Evolutionary conservation across 1,140 invertebrate genomes (phyloP).

Genomic region (Drosophila pseudoobscura): DNA sequence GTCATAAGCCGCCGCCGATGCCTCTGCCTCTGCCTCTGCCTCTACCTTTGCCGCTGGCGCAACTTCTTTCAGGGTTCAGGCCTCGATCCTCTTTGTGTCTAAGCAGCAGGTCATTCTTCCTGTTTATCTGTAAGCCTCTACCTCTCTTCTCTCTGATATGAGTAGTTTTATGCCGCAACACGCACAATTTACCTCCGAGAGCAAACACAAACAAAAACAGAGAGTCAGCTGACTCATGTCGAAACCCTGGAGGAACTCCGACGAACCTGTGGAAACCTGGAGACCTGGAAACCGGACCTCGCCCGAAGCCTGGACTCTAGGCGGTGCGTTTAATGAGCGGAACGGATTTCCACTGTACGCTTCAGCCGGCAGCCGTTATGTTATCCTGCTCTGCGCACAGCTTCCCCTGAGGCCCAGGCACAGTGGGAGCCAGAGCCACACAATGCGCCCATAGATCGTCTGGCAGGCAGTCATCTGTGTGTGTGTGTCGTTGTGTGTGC

Average conservation of each 20-base stretch:
- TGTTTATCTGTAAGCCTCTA: conserved; percentile 57
- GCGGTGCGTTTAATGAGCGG: conserved; percentile 80
- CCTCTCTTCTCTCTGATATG: conserved; percentile 17
- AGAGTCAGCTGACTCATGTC: conserved; percentile 78
- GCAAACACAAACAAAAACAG: conserved; percentile 61
- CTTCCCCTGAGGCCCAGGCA: conserved; percentile 54
- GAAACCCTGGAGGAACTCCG: conserved; percentile 24
- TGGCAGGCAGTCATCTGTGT: conserved; percentile 13
- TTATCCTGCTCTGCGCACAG: conserved; percentile 55
- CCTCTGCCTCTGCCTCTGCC: not conserved
- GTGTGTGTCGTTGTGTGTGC: conserved; percentile 23
- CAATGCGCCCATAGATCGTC: conserved; percentile 43
- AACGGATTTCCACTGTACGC: conserved; percentile 67
- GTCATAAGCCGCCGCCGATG: conserved; percentile 27
- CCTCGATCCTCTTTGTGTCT: conserved; percentile 48
- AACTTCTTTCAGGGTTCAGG: conserved; percentile 34
- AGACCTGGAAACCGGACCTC: conserved; percentile 22
- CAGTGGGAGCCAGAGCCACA: conserved; percentile 69
- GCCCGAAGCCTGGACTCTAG: conserved; percentile 20
- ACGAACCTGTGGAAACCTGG: conserved; percentile 27
- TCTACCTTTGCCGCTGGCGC: conserved; percentile 30
- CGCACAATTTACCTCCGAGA: conserved; percentile 73
- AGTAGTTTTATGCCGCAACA: conserved; percentile 73
- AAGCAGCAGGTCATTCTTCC: conserved; percentile 81
- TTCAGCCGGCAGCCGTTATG: conserved; percentile 67